Evolutionary conservation across 1,140 invertebrate species (phyloP).

Genomic region (Nebria ingens): DNA sequence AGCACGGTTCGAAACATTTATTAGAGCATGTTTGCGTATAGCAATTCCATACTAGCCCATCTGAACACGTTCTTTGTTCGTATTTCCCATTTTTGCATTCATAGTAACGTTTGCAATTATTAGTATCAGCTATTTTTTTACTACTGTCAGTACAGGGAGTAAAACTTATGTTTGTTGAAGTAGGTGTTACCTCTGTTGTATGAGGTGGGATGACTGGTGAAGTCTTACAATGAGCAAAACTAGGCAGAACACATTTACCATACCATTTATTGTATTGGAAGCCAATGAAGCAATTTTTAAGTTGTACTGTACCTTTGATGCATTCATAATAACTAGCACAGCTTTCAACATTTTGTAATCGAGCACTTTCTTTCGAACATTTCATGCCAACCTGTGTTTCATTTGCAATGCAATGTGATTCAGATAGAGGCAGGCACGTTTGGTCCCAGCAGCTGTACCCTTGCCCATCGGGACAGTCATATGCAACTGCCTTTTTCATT

Average conservation of each 20-base stretch:
- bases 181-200: not conserved
- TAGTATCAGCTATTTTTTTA: not conserved
- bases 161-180: not conserved
- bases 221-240: not conserved
- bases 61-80: not conserved
- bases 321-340: not conserved
- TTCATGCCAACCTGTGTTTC: not conserved
- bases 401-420: not conserved
- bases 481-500: not conserved
- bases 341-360: not conserved
- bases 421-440: not conserved
- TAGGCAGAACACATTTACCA: not conserved
- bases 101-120: not conserved
- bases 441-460: not conserved
- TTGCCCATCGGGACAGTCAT: not conserved
- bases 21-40: not conserved
- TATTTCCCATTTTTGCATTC: not conserved
- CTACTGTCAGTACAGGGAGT: not conserved
- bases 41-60: not conserved
- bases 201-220: not conserved
- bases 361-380: not conserved
- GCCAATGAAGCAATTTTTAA: not conserved
- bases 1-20: not conserved
- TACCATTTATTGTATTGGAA: constrained; percentile 2
- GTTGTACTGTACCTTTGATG: not conserved